A percentile compares a stretch with the other conserved stretches of the same genome.
These are phyloP conservation scores for Porites cylindrica DNA, from an alignment of 92 coral and sea anemone species.

Conservation along the genomic window DNA sequence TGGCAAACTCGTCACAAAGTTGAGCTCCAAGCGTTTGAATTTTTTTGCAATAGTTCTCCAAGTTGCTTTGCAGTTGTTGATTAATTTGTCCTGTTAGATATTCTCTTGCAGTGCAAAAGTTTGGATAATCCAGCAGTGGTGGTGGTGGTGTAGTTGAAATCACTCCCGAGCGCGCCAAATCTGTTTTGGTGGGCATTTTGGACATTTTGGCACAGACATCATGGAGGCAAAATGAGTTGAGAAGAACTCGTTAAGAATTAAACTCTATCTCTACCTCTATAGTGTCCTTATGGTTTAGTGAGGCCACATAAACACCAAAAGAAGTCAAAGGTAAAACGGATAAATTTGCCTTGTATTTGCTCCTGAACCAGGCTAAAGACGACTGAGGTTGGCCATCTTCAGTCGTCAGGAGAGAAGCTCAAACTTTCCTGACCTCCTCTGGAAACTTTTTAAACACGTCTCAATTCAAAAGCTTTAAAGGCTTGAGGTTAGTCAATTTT, in stretches of 20 bases:
- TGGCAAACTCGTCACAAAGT: background rate
- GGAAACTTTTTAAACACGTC: background rate
- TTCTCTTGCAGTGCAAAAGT: background rate
- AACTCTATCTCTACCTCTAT: background rate
- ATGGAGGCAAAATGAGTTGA: background rate
- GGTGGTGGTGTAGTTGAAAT: background rate
- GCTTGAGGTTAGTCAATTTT: background rate
- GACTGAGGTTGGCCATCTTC: background rate
- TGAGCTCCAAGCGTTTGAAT: background rate
- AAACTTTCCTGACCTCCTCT: background rate
- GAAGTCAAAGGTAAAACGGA: background rate
- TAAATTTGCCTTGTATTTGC: background rate
- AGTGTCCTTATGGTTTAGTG: background rate
- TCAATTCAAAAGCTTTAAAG: slow-evolving; percentile 5
- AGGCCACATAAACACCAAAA: background rate
- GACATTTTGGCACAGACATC: slow-evolving; percentile 1
- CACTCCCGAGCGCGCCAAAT: background rate
- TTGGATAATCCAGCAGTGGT: too few relatives aligned
- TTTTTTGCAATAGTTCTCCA: background rate
- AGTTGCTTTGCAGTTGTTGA: background rate
- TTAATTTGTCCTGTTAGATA: background rate
- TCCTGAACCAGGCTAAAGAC: background rate
- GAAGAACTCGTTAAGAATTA: background rate
- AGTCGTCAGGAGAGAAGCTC: background rate
- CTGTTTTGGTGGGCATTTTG: background rate